Evolutionary conservation across 2,888 invertebrate species (phyloP).

Genomic region (Drosophila multiciliata): DNA sequence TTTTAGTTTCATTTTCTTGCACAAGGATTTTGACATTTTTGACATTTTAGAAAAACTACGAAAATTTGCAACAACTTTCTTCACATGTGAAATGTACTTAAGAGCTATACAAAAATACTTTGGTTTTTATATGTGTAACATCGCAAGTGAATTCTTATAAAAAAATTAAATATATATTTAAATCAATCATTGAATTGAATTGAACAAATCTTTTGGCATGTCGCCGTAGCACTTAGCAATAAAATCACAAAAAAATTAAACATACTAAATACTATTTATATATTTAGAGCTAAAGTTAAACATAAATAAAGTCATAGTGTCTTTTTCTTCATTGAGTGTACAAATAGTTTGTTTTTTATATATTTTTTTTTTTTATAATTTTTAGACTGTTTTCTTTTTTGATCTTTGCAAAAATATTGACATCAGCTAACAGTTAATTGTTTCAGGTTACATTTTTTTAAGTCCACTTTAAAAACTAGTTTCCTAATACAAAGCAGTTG

Average conservation of each 20-base stretch:
- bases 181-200: slow-evolving; percentile 36
- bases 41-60: slow-evolving; percentile 45
- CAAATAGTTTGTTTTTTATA: slow-evolving; percentile 2
- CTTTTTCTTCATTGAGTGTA: slow-evolving; percentile 11
- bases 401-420: slow-evolving; percentile 56
- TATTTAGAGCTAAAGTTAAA: slow-evolving; percentile 27
- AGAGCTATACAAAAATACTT: slow-evolving; percentile 69
- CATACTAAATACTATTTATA: slow-evolving; percentile 38
- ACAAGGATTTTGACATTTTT: slow-evolving; percentile 46
- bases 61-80: slow-evolving; percentile 69
- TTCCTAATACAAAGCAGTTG: slow-evolving; percentile 47
- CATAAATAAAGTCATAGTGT: slow-evolving; percentile 51
- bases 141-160: slow-evolving; percentile 36
- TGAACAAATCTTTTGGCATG: slow-evolving; percentile 55
- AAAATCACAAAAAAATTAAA: slow-evolving; percentile 76
- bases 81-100: slow-evolving; percentile 36
- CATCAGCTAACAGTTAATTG: slow-evolving; percentile 37
- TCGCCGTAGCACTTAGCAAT: slow-evolving; percentile 61
- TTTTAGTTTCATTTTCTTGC: slow-evolving; percentile 41
- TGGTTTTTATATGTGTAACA: slow-evolving; percentile 55
- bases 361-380: background rate
- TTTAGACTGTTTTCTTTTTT: background rate
- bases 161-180: slow-evolving; percentile 44
- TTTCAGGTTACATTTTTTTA: slow-evolving; percentile 33
- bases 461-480: slow-evolving; percentile 48